These are phyloP conservation scores for Cygnus atratus DNA, from an alignment of 2,113 vertebrate species.

Conservation along the genomic window DNA sequence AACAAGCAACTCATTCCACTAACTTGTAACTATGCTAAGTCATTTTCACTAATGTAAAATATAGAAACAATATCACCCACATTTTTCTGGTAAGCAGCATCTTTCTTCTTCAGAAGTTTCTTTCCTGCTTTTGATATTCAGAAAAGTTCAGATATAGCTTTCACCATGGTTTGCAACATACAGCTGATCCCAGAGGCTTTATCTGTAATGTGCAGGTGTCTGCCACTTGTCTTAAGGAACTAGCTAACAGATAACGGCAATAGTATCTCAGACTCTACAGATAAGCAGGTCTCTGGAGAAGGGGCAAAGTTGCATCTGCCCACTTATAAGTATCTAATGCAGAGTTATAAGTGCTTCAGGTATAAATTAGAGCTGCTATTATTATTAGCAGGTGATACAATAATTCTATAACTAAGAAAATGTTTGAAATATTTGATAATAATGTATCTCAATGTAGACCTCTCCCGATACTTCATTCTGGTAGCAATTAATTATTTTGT, in stretches of 20 bases:
- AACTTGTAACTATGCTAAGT: not conserved
- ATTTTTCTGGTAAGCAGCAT: not conserved
- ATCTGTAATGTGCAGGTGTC: not conserved
- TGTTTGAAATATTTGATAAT: not conserved
- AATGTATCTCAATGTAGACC: not conserved
- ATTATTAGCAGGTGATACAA: not conserved
- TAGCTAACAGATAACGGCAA: not conserved
- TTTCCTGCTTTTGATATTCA: not conserved
- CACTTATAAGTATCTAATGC: not conserved
- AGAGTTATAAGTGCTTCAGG: not conserved
- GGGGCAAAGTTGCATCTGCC: not conserved
- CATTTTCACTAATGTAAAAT: not conserved
- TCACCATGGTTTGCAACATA: not conserved
- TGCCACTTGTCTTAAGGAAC: not conserved
- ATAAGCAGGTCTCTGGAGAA: not conserved
- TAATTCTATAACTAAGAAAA: not conserved
- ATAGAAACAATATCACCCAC: not conserved
- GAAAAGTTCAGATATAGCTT: not conserved
- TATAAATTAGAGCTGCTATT: not conserved
- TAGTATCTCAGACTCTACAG: not conserved
- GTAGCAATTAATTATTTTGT: not conserved
- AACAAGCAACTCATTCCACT: not conserved
- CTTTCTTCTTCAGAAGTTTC: not conserved
- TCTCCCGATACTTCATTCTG: not conserved
- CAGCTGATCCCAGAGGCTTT: not conserved